These are phyloP conservation scores for Callocephalon fimbriatum DNA, from an alignment of 2,113 vertebrate species.

Conservation along the genomic window DNA sequence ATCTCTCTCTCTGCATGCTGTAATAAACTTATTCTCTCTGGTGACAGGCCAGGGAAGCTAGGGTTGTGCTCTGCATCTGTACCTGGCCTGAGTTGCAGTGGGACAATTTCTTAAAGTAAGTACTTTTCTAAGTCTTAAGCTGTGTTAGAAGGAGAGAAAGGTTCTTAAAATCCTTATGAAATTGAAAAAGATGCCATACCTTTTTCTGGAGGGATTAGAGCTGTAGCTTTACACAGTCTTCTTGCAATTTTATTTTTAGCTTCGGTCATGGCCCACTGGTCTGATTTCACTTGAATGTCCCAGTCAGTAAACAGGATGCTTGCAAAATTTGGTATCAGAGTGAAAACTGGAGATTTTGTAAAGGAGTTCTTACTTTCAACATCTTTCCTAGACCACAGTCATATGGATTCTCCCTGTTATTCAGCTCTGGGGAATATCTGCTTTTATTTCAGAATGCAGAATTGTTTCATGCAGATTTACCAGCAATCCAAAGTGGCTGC, in stretches of 20 bases:
- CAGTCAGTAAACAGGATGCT: slow-evolving; percentile 50
- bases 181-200: slow-evolving; percentile 4
- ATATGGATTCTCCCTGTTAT: background rate
- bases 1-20: background rate
- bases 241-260: slow-evolving; percentile 58
- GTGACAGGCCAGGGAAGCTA: background rate
- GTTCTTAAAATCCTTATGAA: background rate
- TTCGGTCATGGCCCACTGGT: slow-evolving; percentile 26
- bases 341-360: background rate
- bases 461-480: background rate
- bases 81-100: background rate
- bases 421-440: background rate
- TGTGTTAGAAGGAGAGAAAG: background rate
- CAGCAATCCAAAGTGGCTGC: background rate
- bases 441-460: background rate
- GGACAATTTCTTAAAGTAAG: background rate
- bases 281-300: slow-evolving; percentile 35
- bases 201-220: slow-evolving; percentile 9
- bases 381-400: background rate
- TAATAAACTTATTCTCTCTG: slow-evolving; percentile 45
- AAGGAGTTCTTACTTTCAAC: background rate
- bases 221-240: background rate
- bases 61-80: background rate
- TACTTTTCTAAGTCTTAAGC: background rate
- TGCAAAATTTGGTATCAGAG: slow-evolving; percentile 39